These are phyloP conservation scores for Manis javanica DNA, from an alignment of 2,797 vertebrate genomes.

Conservation along the genomic window DNA sequence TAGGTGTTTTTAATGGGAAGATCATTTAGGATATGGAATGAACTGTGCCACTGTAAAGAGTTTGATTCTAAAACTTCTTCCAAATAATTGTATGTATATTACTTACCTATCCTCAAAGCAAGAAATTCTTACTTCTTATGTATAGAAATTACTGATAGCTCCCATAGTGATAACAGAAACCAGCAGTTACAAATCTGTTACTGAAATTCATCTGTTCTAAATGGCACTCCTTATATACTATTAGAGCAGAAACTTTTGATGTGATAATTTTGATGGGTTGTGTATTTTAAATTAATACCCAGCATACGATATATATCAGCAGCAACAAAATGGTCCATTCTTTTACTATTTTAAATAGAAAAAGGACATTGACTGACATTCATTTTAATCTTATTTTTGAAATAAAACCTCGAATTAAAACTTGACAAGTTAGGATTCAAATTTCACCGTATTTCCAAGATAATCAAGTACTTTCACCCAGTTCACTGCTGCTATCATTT, in stretches of 20 bases:
- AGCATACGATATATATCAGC: not conserved
- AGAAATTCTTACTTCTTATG: not conserved
- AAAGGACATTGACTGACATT: not conserved
- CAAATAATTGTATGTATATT: not conserved
- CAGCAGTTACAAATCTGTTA: not conserved
- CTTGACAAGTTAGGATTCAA: not conserved
- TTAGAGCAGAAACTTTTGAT: not conserved
- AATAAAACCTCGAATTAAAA: constrained; percentile 10
- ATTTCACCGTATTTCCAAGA: not conserved
- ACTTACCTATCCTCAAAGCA: not conserved
- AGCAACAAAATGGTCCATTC: not conserved
- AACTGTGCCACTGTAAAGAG: not conserved
- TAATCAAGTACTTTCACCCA: not conserved
- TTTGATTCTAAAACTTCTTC: not conserved
- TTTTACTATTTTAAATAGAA: constrained; percentile 18
- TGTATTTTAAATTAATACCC: not conserved
- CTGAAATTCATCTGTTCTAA: not conserved
- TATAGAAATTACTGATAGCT: not conserved
- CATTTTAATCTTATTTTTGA: not conserved
- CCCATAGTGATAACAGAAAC: not conserved
- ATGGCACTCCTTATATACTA: not conserved
- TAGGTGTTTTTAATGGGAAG: not conserved
- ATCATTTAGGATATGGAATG: constrained; percentile 13
- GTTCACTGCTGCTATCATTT: not conserved
- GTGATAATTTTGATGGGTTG: not conserved